phyloP scores from a whole-genome alignment of 2,113 vertebrate genomes.

The Callopanchax toddi region DNA sequence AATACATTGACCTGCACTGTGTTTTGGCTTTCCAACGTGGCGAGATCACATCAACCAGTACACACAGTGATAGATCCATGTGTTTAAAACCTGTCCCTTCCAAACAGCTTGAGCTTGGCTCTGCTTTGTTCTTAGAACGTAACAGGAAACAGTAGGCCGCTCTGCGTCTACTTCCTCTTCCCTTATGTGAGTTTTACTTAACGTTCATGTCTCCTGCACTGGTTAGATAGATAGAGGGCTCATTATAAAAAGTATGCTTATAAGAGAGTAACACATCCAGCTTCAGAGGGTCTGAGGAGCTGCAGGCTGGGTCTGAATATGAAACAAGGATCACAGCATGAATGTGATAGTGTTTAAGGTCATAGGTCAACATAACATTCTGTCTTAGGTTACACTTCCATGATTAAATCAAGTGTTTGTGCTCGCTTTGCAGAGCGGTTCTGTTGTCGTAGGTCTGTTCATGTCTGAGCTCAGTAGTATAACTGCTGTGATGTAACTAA shows the following conservation, averaged over 20 bases:
- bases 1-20: background rate
- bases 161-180: constrained; percentile 48
- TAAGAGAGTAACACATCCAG: too few species aligned
- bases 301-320: background rate
- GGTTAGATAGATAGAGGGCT: background rate
- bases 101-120: background rate
- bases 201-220: background rate
- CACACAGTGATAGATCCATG: background rate
- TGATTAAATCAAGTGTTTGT: background rate
- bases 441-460: too few species aligned
- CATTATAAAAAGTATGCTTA: too few species aligned
- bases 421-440: background rate
- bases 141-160: constrained; percentile 52
- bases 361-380: too few species aligned
- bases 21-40: constrained; percentile 7
- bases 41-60: constrained; percentile 1
- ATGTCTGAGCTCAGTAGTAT: too few species aligned
- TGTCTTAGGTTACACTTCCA: background rate
- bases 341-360: background rate
- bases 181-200: constrained; percentile 14
- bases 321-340: background rate
- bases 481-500: background rate
- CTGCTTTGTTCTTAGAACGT: constrained; percentile 5
- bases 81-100: too few species aligned
- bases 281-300: background rate